Base-by-base conservation (phyloP, 2,797 vertebrate genomes). In the Petrocephalus schoutedeni region DNA sequence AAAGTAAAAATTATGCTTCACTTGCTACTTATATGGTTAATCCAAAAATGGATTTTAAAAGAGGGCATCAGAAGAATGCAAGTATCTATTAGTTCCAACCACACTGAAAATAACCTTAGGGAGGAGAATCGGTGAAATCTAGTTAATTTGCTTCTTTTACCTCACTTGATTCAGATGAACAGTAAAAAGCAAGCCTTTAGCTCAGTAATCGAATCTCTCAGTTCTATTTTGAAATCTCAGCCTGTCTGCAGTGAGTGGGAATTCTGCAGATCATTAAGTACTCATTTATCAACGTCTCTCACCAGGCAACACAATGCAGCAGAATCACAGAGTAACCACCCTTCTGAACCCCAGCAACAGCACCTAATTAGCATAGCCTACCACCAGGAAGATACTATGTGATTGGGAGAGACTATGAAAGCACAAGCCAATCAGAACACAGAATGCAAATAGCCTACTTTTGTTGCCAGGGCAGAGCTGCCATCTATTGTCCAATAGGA, bases 361-460 rank as follows among this genome's bases (percentile, higher is more conserved):
- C 97, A 95, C 95, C 96, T 97, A 96, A 99, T 99, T 98, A 99
- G 98, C 98, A 99, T 98, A 98, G 97, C 98, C 98, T 98, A 98
- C 98, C 98, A 97, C 96, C 94, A 95, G 94, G 95, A 94, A 92
- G 92, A 95, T 96, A 95, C 95, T 95, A 94, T 94, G 94, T 93
- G 95, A 99, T 99, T 99, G 98, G 98, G 94, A 94, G 94, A 94
- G 95, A 91, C 93, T 95, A 95, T 94, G 94, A 91, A 96, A 92
- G 94, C 90, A 92, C 93, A 92, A 93, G 93, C 98, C 98, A 99
- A 99, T 99, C 96, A 94, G 93, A 95, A 93, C 89, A 91, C 94
- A 96, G 93, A 97, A 99, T 99, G 98, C 98, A 98, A 99, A 99
- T 98, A 95, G 93, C 92, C 94, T 96, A 96, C 95, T 97, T 96